A percentile compares a stretch with the other conserved stretches of the same genome.
Conservation (phyloP, 2,113 vertebrate genomes). For the Psittacula cyanocephala region DNA sequence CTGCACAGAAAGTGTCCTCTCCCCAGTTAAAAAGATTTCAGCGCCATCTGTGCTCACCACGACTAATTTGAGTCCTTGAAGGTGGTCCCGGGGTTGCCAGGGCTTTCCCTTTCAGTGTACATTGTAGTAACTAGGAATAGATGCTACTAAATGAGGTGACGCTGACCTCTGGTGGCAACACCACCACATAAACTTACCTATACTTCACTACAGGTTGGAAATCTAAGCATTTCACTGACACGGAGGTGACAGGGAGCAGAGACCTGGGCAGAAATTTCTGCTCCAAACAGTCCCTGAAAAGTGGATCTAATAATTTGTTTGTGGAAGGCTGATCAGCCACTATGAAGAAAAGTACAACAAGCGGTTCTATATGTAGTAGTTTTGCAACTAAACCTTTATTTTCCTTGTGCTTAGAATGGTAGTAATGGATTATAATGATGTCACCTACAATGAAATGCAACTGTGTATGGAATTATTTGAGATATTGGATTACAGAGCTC, state of each 20-base stretch:
- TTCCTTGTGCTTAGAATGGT: background rate
- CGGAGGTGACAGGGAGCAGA: background rate
- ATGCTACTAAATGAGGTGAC: background rate
- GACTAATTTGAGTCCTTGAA: background rate
- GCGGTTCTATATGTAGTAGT: background rate
- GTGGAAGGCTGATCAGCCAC: background rate
- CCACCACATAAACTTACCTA: background rate
- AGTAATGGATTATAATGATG: background rate
- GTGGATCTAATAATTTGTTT: background rate
- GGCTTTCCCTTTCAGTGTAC: background rate
- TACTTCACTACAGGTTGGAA: background rate
- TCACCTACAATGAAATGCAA: background rate
- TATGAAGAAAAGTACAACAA: background rate
- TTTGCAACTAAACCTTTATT: background rate
- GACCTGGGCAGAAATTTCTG: background rate
- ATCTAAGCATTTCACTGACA: background rate
- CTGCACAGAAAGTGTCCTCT: background rate
- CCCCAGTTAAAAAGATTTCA: background rate
- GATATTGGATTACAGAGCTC: background rate
- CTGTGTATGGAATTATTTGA: background rate
- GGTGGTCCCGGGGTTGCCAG: rapidly evolving
- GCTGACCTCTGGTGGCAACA: background rate
- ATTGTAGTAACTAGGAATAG: background rate
- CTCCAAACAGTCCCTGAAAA: background rate
- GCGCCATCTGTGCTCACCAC: background rate